Conservation (phyloP, 2,113 vertebrate species). For the Sterna hirundo region DNA sequence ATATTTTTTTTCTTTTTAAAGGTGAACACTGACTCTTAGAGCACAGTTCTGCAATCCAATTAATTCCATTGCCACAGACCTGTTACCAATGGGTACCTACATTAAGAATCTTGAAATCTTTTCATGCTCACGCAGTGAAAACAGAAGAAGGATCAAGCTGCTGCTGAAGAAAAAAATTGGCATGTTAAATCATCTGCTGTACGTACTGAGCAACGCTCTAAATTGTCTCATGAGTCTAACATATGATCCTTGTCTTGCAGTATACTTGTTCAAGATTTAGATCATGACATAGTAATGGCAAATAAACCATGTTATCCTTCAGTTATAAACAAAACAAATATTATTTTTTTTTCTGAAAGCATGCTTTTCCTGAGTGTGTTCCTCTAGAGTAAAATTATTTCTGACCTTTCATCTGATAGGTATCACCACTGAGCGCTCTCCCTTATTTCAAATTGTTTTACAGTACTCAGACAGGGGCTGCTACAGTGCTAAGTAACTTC, state of each 20-base stretch:
- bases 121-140: background rate
- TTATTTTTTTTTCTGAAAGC: background rate
- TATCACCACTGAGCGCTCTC: background rate
- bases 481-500: background rate
- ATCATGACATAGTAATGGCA: background rate
- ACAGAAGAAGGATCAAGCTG: background rate
- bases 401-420: constrained; percentile 4
- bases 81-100: background rate
- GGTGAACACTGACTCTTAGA: background rate
- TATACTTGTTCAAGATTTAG: background rate
- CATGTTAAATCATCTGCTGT: constrained; percentile 19
- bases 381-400: background rate
- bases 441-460: background rate
- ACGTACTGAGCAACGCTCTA: background rate
- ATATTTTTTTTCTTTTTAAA: background rate
- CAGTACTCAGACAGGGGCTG: background rate
- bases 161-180: background rate
- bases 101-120: background rate
- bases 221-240: constrained; percentile 53
- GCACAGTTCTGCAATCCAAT: background rate
- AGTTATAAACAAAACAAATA: background rate
- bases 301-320: background rate
- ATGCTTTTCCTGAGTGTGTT: background rate
- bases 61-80: background rate
- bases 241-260: constrained; percentile 14